Base-by-base conservation (phyloP, 2,113 vertebrate genomes). In the Austrofundulus limnaeus region DNA sequence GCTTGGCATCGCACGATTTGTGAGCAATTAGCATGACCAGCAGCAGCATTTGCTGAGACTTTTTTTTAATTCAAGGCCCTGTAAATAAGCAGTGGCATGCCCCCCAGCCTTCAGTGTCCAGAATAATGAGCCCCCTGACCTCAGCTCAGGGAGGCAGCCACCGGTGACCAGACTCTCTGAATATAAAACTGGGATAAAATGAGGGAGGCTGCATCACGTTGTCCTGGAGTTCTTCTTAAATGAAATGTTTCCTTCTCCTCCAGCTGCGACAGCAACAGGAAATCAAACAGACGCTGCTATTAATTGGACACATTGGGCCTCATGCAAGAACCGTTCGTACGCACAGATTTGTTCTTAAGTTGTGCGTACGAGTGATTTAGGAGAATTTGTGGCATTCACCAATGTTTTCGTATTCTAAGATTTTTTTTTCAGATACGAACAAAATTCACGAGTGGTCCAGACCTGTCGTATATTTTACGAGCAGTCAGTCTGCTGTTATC, bases 261-360 rank as follows among this genome's bases (percentile, higher is more conserved):
- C 5, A 34, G 9, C 31, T 34, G 31, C 10, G 31, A 10, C 31
- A 34, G 31, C 10, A 16, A 23, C 47, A 48, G 20, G 14, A 31
- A 31, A 43, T n/a, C 2, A 9, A 17, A 5, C 8, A 5, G 1
- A 5, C 17, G 4, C 20, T 20, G 8, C 43, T 46, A 46, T 73
- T 85, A 87, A 85, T 72, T 83, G 76, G 80, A 80, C 31, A 20
- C 51, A 12, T n/a, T n/a, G n/a, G n/a, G n/a, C n/a, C n/a, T n/a
- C n/a, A n/a, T n/a, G n/a, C n/a, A n/a, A n/a, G n/a, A n/a, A n/a
- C n/a, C n/a, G n/a, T n/a, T n/a, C n/a, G n/a, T n/a, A n/a, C n/a
- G n/a, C n/a, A n/a, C n/a, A n/a, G n/a, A n/a, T n/a, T n/a, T n/a
- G n/a, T n/a, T n/a, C n/a, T n/a, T n/a, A n/a, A n/a, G n/a, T n/a